Evolutionary conservation across 2,888 invertebrate genomes (phyloP), one percentile per base, ranked within the genome.

Genomic region (Fragum whitleyi): DNA sequence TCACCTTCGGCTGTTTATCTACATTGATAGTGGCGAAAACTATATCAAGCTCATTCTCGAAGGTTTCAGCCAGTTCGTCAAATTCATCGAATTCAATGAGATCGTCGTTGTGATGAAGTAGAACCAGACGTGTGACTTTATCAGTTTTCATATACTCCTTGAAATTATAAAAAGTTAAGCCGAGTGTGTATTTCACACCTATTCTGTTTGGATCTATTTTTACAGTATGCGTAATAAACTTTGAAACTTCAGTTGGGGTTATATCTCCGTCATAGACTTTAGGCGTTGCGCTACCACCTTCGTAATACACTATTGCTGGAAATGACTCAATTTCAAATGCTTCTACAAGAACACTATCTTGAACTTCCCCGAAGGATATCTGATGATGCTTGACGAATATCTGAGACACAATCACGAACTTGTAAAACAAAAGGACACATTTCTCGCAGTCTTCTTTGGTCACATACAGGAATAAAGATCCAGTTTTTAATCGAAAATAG

Each of bases 361-460:
- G 68, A 9, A 88, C 83, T 14, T 77, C 55, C 11, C 87, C 88
- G 73, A 90, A 90, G 42, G 84, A 80, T 26, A 89, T 86, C 6
- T 70, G 53, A 19, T 80, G 71, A 29, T 88, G 87, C 14, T 81
- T 76, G 9, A 77, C 76, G 72, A 90, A 90, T 2, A 80, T 77
- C 59, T 89, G 88, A 0, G 88, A 84, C 0, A 87, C 86, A 5
- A 84, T 85, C 28, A 88, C 68, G 80, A 89, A 90, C 42, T 86
- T 87, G 0, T 86, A 86, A 68, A 74, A 90, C n/a, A 86, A 65
- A 14, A 80, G 47, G 28, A 86, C 70, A 76, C 90, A 90, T 47
- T 75, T 69, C 0, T 73, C 68, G 55, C 90, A 90, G 14, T 86
- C 83, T 0, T 74, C 62, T 2, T n/a, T 29, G 0, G 69, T 71